These are phyloP conservation scores for Odontamblyopus lacepedii DNA, from an alignment of 2,797 vertebrate species.

Conservation along the genomic window DNA sequence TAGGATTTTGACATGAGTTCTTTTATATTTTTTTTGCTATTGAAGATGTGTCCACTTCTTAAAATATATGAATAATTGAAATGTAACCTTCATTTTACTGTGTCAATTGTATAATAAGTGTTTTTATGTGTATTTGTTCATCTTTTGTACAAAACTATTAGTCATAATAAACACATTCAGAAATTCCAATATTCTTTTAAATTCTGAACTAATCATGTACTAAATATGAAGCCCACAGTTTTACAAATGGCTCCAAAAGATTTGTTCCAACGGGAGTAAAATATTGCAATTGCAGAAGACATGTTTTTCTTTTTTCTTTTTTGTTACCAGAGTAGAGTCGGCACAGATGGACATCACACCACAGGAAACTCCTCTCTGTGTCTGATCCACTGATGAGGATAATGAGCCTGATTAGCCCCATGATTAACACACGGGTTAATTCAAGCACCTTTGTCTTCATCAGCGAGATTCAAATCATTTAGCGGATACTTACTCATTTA, in stretches of 20 bases:
- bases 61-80: not conserved
- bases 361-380: not conserved
- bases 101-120: not conserved
- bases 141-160: slow-evolving; percentile 38
- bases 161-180: slow-evolving; percentile 35
- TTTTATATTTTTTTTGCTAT: not conserved
- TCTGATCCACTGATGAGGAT: slow-evolving; percentile 5
- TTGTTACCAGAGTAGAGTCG: not conserved
- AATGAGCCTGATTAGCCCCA: slow-evolving; percentile 32
- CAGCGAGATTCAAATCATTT: not conserved
- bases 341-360: slow-evolving; percentile 11
- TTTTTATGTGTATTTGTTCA: slow-evolving; percentile 55
- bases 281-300: not conserved
- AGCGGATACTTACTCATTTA: not conserved
- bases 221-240: not conserved
- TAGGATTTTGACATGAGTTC: not conserved
- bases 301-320: not conserved
- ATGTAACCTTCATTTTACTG: not conserved
- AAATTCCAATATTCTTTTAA: slow-evolving; percentile 7
- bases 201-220: not conserved
- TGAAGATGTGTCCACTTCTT: not conserved
- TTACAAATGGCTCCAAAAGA: not conserved
- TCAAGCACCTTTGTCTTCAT: not conserved
- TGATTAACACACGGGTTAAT: slow-evolving; percentile 13
- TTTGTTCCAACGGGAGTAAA: not conserved